phyloP scores from a whole-genome alignment of 2,797 vertebrate species.

The Sitta carolinensis region DNA sequence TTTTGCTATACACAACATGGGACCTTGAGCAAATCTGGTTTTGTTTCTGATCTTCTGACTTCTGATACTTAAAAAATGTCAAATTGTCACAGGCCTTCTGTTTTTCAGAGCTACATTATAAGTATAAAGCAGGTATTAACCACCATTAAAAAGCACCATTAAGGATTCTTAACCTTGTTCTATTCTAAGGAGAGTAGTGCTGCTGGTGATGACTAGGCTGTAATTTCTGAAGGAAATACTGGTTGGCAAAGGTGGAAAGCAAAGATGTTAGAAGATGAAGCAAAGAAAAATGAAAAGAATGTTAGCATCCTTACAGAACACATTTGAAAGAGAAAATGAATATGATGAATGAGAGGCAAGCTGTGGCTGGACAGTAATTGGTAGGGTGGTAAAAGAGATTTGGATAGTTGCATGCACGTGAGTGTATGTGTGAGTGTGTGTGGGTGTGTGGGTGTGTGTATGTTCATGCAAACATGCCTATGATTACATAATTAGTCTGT shows the following conservation, averaged over 20 bases:
- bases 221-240: not conserved
- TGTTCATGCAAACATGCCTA: not conserved
- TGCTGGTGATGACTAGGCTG: not conserved
- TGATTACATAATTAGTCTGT: not conserved
- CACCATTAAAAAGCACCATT: not conserved
- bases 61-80: not conserved
- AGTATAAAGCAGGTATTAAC: not conserved
- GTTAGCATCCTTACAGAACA: not conserved
- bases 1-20: not conserved
- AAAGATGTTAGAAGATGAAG: not conserved
- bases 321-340: not conserved
- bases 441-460: accelerated
- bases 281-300: not conserved
- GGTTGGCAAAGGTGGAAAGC: not conserved
- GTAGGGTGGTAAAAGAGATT: not conserved
- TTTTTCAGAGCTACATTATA: not conserved
- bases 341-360: not conserved
- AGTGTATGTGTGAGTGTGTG: too few relatives aligned
- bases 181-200: not conserved
- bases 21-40: not conserved
- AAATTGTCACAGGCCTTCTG: not conserved
- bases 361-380: not conserved
- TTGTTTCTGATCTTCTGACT: not conserved
- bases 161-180: not conserved
- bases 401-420: not conserved